Evolutionary conservation across 2,113 vertebrate species (phyloP), one percentile per base, ranked within the genome.

Genomic region (Sclerurus mexicanus): DNA sequence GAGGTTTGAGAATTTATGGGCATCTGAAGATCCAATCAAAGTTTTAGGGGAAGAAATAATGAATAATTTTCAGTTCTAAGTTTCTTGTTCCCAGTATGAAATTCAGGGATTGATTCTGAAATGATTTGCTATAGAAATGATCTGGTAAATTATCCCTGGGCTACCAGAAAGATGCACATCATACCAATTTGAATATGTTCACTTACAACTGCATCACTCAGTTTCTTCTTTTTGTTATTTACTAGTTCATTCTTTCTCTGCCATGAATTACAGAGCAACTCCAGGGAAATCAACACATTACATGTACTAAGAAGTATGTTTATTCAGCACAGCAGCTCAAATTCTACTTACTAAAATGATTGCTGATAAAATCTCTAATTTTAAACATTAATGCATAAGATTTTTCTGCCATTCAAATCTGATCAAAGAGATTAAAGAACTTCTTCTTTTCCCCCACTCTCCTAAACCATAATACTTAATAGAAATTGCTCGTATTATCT

Each of bases 331-430:
- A 59, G 78, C 76, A 95, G 63, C 81, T 72, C 55, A 85, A 91
- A 59, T 85, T 94, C 84, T 95, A 73, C 74, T 96, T 91, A 91
- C 91, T 90, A 81, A 97, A 96, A 93, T 88, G 74, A 92, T 31
- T 87, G 95, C 86, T 93, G 96, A 97, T 97, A 96, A 96, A 93
- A 97, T 97, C 88, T 96, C 56, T 88, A 84, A 95, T 96, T 97
- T 97, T 95, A 96, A 97, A 93, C 81, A 96, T 94, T 95, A 95
- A 90, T 90, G 93, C 90, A 82, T 76, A 95, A 94, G 87, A 95
- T 95, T 96, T 87, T 74, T 80, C 72, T 92, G 91, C 75, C 87
- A 88, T 90, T 97, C 83, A 91, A 90, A 95, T 93, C 81, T 94
- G 95, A 96, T 97, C 94, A 96, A 96, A 97, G 62, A 92, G 90